Conservation (phyloP, 2,888 invertebrate species). For the Gari tellinella region DNA sequence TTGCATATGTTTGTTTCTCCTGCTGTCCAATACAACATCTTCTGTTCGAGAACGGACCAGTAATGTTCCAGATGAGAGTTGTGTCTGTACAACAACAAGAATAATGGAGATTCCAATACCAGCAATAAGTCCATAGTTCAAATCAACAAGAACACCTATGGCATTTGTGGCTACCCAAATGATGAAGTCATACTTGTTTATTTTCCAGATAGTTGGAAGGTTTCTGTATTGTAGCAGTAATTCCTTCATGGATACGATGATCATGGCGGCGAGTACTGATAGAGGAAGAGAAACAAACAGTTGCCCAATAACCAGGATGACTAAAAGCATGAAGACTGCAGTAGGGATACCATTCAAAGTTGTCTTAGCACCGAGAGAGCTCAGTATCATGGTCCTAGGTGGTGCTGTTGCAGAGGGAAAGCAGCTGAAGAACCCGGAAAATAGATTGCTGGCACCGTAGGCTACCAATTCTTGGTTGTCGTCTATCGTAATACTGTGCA, state of each 20-base stretch:
- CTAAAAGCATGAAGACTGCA: slow-evolving; percentile 73
- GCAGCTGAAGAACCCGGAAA: slow-evolving; percentile 82
- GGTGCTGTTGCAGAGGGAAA: slow-evolving; percentile 82
- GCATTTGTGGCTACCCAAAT: slow-evolving; percentile 75
- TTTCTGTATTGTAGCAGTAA: slow-evolving; percentile 88
- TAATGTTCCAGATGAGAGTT: slow-evolving; percentile 49
- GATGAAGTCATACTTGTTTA: slow-evolving; percentile 91
- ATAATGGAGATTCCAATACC: slow-evolving; percentile 72
- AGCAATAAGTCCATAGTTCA: slow-evolving; percentile 72
- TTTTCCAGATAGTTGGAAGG: slow-evolving; percentile 89
- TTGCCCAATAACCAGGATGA: slow-evolving; percentile 74
- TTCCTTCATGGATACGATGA: slow-evolving; percentile 84
- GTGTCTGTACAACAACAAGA: slow-evolving; percentile 63
- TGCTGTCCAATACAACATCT: slow-evolving; percentile 36
- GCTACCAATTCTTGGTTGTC: slow-evolving; percentile 84
- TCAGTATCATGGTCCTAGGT: slow-evolving; percentile 76
- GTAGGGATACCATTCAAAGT: slow-evolving; percentile 71
- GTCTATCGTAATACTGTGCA: slow-evolving; percentile 79
- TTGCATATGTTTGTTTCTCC: slow-evolving; percentile 18
- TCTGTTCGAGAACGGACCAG: slow-evolving; percentile 43
- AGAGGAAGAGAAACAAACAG: slow-evolving; percentile 78
- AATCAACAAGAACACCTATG: slow-evolving; percentile 67
- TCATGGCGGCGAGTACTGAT: slow-evolving; percentile 84
- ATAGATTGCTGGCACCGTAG: slow-evolving; percentile 79
- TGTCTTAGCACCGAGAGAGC: slow-evolving; percentile 74